Evolutionary conservation across 2,113 vertebrate genomes (phyloP).

Genomic region (Micronisus gabar): DNA sequence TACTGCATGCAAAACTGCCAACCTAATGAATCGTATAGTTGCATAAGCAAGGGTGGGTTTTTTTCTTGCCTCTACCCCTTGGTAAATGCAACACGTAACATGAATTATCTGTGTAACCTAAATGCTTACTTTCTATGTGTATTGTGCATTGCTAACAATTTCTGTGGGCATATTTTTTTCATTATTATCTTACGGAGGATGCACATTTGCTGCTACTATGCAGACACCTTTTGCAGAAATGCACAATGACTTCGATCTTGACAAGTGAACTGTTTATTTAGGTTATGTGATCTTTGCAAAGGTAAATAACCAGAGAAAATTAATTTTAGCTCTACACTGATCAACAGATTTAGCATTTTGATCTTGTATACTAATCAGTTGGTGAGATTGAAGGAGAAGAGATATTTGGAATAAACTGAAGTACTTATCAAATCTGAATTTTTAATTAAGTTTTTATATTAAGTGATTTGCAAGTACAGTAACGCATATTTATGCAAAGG

Average conservation of each 20-base stretch:
- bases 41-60: not conserved
- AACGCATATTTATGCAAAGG: not conserved
- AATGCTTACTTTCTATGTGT: not conserved
- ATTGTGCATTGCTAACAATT: not conserved
- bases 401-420: not conserved
- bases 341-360: not conserved
- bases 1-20: not conserved
- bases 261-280: not conserved
- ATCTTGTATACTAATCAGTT: not conserved
- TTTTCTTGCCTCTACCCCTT: not conserved
- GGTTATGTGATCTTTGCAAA: not conserved
- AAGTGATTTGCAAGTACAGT: not conserved
- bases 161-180: not conserved
- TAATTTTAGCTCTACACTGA: not conserved
- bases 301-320: not conserved
- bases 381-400: not conserved
- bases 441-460: not conserved
- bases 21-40: not conserved
- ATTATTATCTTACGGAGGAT: not conserved
- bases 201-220: not conserved
- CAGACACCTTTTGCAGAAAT: not conserved
- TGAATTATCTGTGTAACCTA: not conserved
- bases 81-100: not conserved
- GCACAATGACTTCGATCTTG: not conserved
- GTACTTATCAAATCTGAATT: not conserved